Evolutionary conservation across 2,888 invertebrate genomes (phyloP).

Genomic region (Ormia ochracea): DNA sequence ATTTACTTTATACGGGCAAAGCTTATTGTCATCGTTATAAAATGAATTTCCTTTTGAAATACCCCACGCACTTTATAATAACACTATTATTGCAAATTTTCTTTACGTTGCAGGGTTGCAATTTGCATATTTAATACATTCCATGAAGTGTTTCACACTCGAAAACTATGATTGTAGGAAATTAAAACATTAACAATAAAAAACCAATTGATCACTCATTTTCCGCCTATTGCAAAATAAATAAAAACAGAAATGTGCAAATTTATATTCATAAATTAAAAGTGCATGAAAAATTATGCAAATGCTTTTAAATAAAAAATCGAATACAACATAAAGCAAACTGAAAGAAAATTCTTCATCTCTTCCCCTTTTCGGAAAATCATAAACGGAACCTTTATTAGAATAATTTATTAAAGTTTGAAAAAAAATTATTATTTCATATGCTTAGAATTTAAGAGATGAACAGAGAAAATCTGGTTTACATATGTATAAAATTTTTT

Average conservation of each 20-base stretch:
- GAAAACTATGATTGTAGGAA: not conserved
- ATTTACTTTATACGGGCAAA: no score
- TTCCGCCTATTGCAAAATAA: not conserved
- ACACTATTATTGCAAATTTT: slow-evolving; percentile 2
- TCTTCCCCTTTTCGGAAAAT: no score
- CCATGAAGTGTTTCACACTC: not conserved
- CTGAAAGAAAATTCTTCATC: not conserved
- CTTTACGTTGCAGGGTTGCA: not conserved
- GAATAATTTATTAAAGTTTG: no score
- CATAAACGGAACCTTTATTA: no score
- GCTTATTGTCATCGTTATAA: no score
- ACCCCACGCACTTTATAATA: not conserved
- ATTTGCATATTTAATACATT: slow-evolving; percentile 16
- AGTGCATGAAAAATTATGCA: slow-evolving; percentile 20
- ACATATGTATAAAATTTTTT: no score
- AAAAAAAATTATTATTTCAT: no score
- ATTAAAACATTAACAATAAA: not conserved
- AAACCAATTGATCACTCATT: slow-evolving; percentile 9
- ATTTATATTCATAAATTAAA: not conserved
- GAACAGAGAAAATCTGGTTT: no score
- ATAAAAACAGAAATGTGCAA: slow-evolving; percentile 18
- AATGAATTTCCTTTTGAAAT: not conserved
- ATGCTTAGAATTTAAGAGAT: no score
- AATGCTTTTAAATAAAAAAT: slow-evolving; percentile 1
- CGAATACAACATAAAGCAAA: not conserved